These are phyloP conservation scores for Psophia crepitans DNA, from an alignment of 2,113 vertebrate species.

Conservation along the genomic window DNA sequence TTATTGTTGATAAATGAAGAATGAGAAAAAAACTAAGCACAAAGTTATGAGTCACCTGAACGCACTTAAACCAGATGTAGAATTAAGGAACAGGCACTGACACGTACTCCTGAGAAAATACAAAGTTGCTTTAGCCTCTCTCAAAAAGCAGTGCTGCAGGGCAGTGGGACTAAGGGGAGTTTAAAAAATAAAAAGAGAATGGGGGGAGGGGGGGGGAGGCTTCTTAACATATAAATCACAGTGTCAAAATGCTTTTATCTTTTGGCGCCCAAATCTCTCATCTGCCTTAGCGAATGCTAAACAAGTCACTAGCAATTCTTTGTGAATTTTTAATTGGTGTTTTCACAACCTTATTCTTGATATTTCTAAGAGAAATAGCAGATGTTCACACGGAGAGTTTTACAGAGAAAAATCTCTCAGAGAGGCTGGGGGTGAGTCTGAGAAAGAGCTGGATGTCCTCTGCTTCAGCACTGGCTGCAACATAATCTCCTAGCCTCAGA, in stretches of 20 bases:
- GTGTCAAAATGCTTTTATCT: slow-evolving; percentile 69
- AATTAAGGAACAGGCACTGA: slow-evolving; percentile 20
- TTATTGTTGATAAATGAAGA: slow-evolving; percentile 30
- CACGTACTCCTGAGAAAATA: slow-evolving; percentile 1
- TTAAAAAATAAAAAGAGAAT: slow-evolving; percentile 43
- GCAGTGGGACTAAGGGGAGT: slow-evolving; percentile 47
- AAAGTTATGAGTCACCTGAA: slow-evolving; percentile 16
- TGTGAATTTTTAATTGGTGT: slow-evolving; percentile 68
- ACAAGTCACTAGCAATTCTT: slow-evolving; percentile 56
- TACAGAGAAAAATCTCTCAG: neutral
- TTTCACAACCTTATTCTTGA: slow-evolving; percentile 58
- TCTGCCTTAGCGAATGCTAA: slow-evolving; percentile 48
- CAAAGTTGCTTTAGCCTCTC: slow-evolving; percentile 27
- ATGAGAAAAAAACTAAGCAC: neutral
- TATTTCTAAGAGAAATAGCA: slow-evolving; percentile 52
- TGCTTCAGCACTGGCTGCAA: neutral
- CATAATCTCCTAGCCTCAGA: neutral
- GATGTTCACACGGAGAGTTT: slow-evolving; percentile 26
- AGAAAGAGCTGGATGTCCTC: neutral
- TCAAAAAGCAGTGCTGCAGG: slow-evolving; percentile 51
- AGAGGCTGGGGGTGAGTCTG: neutral
- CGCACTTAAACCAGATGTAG: neutral
- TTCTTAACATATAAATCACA: slow-evolving; percentile 63
- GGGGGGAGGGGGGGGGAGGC: neutral
- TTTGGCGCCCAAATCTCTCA: slow-evolving; percentile 65